phyloP scores from a whole-genome alignment of 2,113 vertebrate species.

The Malurus alboscapulatus region DNA sequence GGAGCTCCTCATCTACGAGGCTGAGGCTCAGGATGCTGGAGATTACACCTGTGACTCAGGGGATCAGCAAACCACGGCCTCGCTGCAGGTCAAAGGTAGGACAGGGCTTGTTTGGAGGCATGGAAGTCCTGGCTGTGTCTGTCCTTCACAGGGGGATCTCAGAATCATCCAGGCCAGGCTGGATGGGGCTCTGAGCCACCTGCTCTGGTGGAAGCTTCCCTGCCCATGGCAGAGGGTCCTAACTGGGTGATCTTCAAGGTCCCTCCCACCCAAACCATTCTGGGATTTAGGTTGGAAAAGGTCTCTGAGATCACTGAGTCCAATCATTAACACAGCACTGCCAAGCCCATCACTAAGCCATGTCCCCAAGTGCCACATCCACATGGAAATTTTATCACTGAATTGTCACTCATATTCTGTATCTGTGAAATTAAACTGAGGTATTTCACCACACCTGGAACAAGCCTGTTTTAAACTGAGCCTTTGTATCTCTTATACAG shows the following conservation, averaged over 20 bases:
- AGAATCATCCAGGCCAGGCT: neutral
- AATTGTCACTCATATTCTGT: fast-evolving
- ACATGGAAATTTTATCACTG: neutral
- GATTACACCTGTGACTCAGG: constrained; percentile 77
- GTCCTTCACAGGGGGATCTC: neutral
- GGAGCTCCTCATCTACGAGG: constrained; percentile 76
- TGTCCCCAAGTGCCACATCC: neutral
- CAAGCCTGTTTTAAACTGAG: neutral
- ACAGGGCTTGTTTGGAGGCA: neutral
- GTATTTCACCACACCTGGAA: neutral
- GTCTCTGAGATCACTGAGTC: neutral
- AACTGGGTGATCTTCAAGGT: neutral
- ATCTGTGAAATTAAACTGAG: neutral
- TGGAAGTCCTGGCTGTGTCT: neutral
- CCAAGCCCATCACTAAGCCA: neutral
- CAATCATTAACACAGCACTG: no score
- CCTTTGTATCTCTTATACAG: neutral
- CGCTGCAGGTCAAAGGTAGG: constrained; percentile 83
- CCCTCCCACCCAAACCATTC: neutral
- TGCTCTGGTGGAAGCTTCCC: neutral
- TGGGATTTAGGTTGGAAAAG: neutral
- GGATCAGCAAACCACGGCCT: constrained; percentile 78
- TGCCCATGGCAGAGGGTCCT: neutral
- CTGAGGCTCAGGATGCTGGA: constrained; percentile 73
- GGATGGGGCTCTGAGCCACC: neutral